phyloP scores from a whole-genome alignment of 2,797 vertebrate genomes.

The Myiothlypis coronata region DNA sequence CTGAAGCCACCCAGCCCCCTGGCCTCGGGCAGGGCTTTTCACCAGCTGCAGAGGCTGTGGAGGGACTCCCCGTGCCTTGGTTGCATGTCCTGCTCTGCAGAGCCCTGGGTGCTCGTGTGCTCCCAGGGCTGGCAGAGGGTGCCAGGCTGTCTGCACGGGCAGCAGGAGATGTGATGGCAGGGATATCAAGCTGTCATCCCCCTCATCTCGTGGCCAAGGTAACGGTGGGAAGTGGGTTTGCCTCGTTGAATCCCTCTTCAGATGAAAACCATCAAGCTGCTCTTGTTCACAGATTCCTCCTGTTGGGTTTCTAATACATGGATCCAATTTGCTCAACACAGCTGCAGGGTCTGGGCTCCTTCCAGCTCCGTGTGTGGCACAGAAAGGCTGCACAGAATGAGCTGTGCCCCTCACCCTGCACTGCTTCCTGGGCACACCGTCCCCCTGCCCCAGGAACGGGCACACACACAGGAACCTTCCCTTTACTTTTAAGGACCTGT shows the following conservation, averaged over 20 bases:
- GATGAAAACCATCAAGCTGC: constrained; percentile 28
- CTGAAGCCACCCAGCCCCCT: not conserved
- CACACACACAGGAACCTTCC: rapidly evolving
- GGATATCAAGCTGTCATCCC: not conserved
- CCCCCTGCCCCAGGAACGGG: rapidly evolving
- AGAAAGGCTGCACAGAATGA: not conserved
- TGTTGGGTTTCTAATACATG: not conserved
- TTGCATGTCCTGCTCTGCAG: not conserved
- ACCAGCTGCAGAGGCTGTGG: not conserved
- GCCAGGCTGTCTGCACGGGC: not conserved
- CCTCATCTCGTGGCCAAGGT: constrained; percentile 41
- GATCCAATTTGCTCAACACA: constrained; percentile 46
- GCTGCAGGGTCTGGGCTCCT: constrained; percentile 36
- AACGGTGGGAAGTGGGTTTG: not conserved
- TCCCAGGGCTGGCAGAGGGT: not conserved
- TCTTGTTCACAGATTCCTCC: constrained; percentile 29
- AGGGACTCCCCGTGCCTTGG: not conserved
- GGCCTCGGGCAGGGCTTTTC: not conserved
- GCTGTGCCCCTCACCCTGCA: not conserved
- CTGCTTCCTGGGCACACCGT: rapidly evolving
- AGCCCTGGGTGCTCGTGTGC: not conserved
- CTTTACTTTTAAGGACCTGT: not conserved
- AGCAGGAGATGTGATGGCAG: not conserved
- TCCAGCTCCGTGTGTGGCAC: constrained; percentile 16
- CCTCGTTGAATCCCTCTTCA: constrained; percentile 20